These are phyloP conservation scores for Rhinatrema bivittatum DNA, from an alignment of 2,797 vertebrate species.

Conservation along the genomic window DNA sequence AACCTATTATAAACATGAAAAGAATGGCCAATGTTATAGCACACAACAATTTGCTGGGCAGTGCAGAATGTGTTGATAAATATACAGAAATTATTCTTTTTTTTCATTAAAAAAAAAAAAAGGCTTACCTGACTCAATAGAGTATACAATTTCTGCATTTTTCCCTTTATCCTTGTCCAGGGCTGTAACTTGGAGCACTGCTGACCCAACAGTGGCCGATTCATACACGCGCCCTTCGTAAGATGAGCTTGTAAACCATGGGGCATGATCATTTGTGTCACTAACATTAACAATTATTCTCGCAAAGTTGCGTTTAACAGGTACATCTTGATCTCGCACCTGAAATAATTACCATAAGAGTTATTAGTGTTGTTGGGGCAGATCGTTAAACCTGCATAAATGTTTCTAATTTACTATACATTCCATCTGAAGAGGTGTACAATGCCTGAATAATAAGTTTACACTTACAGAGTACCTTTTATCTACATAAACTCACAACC, in stretches of 20 bases:
- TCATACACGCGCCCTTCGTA: slow-evolving; percentile 82
- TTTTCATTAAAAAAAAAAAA: no score
- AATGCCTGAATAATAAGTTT: no score
- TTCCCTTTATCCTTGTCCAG: slow-evolving; percentile 92
- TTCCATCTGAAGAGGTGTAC: no score
- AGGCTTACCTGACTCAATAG: slow-evolving; percentile 85
- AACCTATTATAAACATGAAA: no score
- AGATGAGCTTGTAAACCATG: slow-evolving; percentile 84
- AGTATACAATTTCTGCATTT: slow-evolving; percentile 87
- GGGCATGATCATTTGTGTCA: slow-evolving; percentile 89
- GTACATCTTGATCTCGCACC: slow-evolving; percentile 96
- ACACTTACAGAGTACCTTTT: no score
- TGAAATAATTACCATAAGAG: slow-evolving; percentile 39
- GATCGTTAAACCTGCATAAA: no score
- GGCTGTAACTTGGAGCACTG: slow-evolving; percentile 84
- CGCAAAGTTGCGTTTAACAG: slow-evolving; percentile 90
- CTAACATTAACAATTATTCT: slow-evolving; percentile 80
- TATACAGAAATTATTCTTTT: neutral
- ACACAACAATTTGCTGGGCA: no score
- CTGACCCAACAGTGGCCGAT: slow-evolving; percentile 81
- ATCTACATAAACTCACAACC: no score
- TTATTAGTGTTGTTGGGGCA: no score
- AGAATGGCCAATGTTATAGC: no score
- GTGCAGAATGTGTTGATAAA: no score
- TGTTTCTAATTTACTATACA: no score